Percentiles rank a stretch among this genome's conserved stretches.
phyloP scores from a whole-genome alignment of 2,888 invertebrate species.

The Catocala fraxini region DNA sequence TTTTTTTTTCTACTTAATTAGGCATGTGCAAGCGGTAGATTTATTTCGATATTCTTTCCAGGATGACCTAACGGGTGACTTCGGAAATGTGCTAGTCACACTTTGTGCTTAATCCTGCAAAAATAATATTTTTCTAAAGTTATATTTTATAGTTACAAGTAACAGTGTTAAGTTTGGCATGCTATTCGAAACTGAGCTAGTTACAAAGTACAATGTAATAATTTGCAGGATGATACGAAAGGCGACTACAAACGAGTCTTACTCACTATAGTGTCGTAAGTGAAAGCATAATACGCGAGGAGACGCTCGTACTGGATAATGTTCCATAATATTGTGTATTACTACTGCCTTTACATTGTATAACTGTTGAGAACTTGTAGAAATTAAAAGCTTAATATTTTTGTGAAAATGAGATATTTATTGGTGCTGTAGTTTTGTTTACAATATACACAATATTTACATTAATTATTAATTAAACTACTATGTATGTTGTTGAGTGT shows the following conservation, averaged over 20 bases:
- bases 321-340: conserved; percentile 58
- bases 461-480: conserved; percentile 79
- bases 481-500: conserved; percentile 75
- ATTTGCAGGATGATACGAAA: conserved; percentile 90
- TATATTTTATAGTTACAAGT: conserved; percentile 61
- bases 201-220: conserved; percentile 76
- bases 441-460: conserved; percentile 74
- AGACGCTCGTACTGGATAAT: conserved; percentile 56
- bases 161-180: conserved; percentile 67
- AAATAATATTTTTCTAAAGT: conserved; percentile 55
- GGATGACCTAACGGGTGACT: conserved; percentile 91
- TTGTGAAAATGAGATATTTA: conserved; percentile 86
- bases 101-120: conserved; percentile 85
- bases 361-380: conserved; percentile 77
- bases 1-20: conserved; percentile 54
- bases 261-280: conserved; percentile 85
- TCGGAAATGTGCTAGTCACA: conserved; percentile 89
- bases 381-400: conserved; percentile 82
- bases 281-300: conserved; percentile 65
- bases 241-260: conserved; percentile 91
- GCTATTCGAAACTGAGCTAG: conserved; percentile 60
- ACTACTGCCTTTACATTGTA: conserved; percentile 81
- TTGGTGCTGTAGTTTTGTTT: conserved; percentile 87
- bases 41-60: conserved; percentile 84
- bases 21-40: conserved; percentile 69